A percentile compares a stretch with the other conserved stretches of the same genome.
phyloP scores from a whole-genome alignment of 2,113 vertebrate species.

The Pelodiscus sinensis region DNA sequence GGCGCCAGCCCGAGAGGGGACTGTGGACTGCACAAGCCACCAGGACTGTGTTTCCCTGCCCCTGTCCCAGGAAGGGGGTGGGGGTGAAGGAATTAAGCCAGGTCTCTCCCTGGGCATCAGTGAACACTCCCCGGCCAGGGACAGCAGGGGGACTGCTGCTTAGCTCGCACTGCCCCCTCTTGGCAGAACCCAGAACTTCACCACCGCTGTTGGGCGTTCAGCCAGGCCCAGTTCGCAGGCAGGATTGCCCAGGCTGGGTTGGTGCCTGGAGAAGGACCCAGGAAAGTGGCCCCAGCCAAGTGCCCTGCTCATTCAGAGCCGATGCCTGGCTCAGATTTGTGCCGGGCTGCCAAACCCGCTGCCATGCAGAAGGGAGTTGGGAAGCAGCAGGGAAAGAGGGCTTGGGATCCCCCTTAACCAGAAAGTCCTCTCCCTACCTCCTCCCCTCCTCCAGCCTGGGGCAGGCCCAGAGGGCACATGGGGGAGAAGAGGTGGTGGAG shows the following conservation, averaged over 20 bases:
- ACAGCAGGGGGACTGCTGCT: background rate
- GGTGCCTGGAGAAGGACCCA: background rate
- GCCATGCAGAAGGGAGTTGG: background rate
- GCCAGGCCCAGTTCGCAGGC: background rate
- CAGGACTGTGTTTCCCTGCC: background rate
- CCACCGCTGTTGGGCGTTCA: background rate
- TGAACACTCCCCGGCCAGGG: background rate
- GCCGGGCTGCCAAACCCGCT: background rate
- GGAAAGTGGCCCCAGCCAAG: background rate
- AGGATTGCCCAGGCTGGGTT: too few species aligned
- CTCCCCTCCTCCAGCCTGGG: background rate
- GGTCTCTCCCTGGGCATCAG: background rate
- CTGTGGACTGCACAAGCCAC: background rate
- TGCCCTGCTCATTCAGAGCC: too few species aligned
- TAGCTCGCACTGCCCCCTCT: background rate
- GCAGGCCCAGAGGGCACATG: background rate
- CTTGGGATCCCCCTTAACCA: background rate
- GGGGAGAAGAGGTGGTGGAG: background rate
- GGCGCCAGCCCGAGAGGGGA: background rate
- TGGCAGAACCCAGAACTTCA: background rate
- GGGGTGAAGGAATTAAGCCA: background rate
- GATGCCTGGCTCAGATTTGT: background rate
- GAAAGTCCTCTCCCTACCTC: background rate
- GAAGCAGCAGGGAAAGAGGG: background rate
- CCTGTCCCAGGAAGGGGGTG: background rate